Evolutionary conservation across 2,888 invertebrate genomes (phyloP).

Genomic region (Fabriciana adippe): DNA sequence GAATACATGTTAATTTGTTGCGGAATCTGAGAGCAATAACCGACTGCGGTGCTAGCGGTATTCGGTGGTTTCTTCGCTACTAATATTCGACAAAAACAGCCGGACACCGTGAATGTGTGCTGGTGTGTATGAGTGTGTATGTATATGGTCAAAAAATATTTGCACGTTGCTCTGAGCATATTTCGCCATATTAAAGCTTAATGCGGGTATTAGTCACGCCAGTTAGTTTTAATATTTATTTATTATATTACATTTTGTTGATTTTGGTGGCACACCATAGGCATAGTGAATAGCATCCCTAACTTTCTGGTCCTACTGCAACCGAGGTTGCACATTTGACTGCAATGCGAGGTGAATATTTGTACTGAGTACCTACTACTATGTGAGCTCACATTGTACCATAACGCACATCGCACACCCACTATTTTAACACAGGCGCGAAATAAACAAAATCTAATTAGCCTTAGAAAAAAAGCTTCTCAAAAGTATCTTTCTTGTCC

Average conservation of each 20-base stretch:
- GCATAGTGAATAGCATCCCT: neutral
- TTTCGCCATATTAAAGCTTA: slow-evolving; percentile 70
- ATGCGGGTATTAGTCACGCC: slow-evolving; percentile 61
- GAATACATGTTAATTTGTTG: slow-evolving; percentile 83
- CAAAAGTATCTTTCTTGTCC: too few species aligned
- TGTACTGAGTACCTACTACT: too few species aligned
- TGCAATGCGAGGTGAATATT: too few species aligned
- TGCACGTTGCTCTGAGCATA: slow-evolving; percentile 57
- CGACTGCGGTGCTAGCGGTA: slow-evolving; percentile 77
- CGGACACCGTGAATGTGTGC: slow-evolving; percentile 53
- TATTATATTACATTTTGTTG: neutral
- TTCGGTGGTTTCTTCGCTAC: slow-evolving; percentile 76
- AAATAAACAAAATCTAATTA: too few species aligned
- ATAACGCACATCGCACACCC: too few species aligned
- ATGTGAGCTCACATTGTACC: too few species aligned
- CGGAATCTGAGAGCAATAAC: slow-evolving; percentile 82
- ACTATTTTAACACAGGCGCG: too few species aligned
- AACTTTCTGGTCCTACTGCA: too few species aligned
- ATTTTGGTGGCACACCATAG: neutral
- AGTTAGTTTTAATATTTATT: slow-evolving; percentile 32
- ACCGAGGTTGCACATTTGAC: too few species aligned
- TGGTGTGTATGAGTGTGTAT: slow-evolving; percentile 40
- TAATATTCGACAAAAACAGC: slow-evolving; percentile 78
- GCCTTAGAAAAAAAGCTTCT: too few species aligned
- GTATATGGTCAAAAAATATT: slow-evolving; percentile 53